A percentile compares a stretch with the other conserved stretches of the same genome.
Evolutionary conservation across 1,140 invertebrate species (phyloP).

Genomic region (Drosophila persimilis): DNA sequence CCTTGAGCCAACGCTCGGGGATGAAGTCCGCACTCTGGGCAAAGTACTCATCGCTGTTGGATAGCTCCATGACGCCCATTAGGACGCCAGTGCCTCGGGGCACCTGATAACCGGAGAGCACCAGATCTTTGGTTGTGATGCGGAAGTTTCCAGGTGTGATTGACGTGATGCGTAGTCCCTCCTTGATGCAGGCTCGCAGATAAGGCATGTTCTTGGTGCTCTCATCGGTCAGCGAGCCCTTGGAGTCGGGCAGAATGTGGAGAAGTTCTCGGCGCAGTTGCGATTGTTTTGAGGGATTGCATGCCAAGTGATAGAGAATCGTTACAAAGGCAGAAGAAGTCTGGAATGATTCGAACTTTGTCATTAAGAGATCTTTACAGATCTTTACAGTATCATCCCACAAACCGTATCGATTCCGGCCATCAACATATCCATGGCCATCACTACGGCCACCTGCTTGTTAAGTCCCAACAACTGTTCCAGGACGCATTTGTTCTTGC

Average conservation of each 20-base stretch:
- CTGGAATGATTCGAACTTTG: constrained; percentile 6
- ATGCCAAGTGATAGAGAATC: constrained; percentile 79
- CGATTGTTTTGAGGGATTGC: constrained; percentile 84
- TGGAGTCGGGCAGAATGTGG: constrained; percentile 54
- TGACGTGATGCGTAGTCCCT: constrained; percentile 90
- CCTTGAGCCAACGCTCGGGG: constrained; percentile 89
- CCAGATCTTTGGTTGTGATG: constrained; percentile 89
- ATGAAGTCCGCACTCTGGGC: constrained; percentile 87
- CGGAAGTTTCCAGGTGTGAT: constrained; percentile 93
- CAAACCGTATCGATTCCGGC: constrained; percentile 90
- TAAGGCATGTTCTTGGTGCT: constrained; percentile 83
- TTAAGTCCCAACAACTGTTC: constrained; percentile 86
- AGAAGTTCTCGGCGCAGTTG: constrained; percentile 84
- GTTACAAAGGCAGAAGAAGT: constrained; percentile 65
- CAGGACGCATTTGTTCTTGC: constrained; percentile 84
- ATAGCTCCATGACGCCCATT: constrained; percentile 61
- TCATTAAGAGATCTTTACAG: not conserved
- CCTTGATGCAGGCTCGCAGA: constrained; percentile 84
- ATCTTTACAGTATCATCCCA: rapidly evolving
- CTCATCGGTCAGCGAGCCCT: constrained; percentile 74
- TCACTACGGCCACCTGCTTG: constrained; percentile 85
- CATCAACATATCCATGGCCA: constrained; percentile 89
- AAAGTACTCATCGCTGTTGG: constrained; percentile 85
- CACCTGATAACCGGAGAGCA: constrained; percentile 91
- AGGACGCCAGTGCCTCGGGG: constrained; percentile 87